Conservation (phyloP, 2,888 invertebrate genomes). For the Drosophila ezoana region DNA sequence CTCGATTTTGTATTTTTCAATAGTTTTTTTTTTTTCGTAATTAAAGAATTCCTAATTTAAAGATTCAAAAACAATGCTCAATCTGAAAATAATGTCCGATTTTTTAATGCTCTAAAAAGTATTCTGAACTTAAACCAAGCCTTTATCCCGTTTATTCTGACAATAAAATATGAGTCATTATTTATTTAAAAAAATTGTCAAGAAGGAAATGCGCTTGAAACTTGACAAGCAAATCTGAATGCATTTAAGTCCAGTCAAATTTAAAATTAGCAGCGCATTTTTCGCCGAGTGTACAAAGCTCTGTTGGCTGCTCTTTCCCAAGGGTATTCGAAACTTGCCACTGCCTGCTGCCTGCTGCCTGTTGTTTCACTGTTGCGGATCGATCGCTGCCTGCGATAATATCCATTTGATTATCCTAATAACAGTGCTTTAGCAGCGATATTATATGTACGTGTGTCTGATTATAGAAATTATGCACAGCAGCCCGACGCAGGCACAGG, state of each 20-base stretch:
- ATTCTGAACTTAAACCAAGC: neutral
- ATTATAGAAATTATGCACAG: constrained; percentile 84
- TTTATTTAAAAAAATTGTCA: neutral
- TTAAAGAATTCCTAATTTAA: neutral
- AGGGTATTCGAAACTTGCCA: constrained; percentile 37
- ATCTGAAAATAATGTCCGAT: neutral
- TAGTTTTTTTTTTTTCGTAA: no score
- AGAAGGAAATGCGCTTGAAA: neutral
- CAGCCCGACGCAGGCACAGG: constrained; percentile 28
- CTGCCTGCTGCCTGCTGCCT: constrained; percentile 19
- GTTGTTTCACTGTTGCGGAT: constrained; percentile 21
- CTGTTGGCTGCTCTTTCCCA: constrained; percentile 17
- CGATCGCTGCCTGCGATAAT: constrained; percentile 84
- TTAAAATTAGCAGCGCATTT: neutral
- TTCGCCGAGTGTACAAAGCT: neutral
- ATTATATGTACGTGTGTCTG: constrained; percentile 85
- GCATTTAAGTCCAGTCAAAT: neutral
- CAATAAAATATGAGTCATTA: neutral
- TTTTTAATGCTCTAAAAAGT: no score
- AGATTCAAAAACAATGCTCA: neutral
- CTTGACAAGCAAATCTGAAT: no score
- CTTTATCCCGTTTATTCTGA: no score
- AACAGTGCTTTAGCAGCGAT: constrained; percentile 84
- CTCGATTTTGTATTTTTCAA: no score
- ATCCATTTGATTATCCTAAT: constrained; percentile 85